phyloP scores from a whole-genome alignment of 2,113 vertebrate genomes.

The Gallinago jamesoni region DNA sequence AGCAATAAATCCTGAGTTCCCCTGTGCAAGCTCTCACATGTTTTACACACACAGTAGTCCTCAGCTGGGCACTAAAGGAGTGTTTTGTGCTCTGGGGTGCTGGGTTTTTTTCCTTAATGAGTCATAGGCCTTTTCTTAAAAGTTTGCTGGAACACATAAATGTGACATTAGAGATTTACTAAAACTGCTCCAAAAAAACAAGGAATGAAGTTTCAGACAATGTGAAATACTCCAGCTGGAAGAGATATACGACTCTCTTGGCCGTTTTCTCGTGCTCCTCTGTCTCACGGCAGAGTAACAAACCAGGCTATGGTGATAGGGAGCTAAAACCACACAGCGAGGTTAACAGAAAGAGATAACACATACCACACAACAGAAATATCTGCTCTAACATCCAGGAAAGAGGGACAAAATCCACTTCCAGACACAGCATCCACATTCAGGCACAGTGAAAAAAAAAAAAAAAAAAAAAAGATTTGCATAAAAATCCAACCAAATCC shows the following conservation, averaged over 20 bases:
- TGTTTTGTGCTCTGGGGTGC: neutral
- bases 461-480: neutral
- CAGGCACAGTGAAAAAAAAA: neutral
- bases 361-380: neutral
- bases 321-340: neutral
- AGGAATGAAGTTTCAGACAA: slow-evolving; percentile 5
- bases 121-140: slow-evolving; percentile 12
- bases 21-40: neutral
- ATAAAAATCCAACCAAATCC: neutral
- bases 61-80: neutral
- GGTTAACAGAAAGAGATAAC: neutral
- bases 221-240: slow-evolving; percentile 29
- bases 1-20: neutral
- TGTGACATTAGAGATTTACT: neutral
- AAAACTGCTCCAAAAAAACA: slow-evolving; percentile 15
- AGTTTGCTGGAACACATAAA: slow-evolving; percentile 1
- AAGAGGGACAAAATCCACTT: neutral
- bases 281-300: neutral
- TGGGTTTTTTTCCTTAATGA: neutral
- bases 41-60: neutral
- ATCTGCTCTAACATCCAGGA: neutral
- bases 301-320: neutral
- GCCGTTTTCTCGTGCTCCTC: neutral
- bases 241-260: neutral
- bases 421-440: neutral